A percentile compares a stretch with the other conserved stretches of the same genome.
Conservation (phyloP, 2,113 vertebrate species). For the Perca flavescens region DNA sequence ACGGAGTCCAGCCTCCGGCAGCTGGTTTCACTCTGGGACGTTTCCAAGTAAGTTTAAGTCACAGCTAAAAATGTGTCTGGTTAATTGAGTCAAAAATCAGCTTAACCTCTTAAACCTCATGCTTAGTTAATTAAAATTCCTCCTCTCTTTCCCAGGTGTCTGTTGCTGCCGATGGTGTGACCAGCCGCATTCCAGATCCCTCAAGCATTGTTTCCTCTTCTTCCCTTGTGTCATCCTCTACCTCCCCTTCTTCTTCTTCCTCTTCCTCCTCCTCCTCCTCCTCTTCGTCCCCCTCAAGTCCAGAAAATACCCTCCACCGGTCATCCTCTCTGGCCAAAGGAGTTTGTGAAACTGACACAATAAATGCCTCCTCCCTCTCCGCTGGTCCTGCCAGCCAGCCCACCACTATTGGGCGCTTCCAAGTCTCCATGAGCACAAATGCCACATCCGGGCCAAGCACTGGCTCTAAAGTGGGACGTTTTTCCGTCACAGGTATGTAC, state of each 20-base stretch:
- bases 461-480: constrained; percentile 88
- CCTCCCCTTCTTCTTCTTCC: constrained; percentile 58
- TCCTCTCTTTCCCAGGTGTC: constrained; percentile 85
- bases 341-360: constrained; percentile 59
- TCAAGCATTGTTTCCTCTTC: constrained; percentile 79
- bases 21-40: constrained; percentile 75
- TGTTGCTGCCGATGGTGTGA: constrained; percentile 84
- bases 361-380: constrained; percentile 67
- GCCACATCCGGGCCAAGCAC: constrained; percentile 18
- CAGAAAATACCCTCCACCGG: constrained; percentile 93
- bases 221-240: constrained; percentile 74
- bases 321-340: constrained; percentile 66
- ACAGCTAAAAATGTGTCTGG: neutral
- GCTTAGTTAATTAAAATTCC: neutral
- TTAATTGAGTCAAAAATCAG: neutral
- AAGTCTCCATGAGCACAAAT: constrained; percentile 84
- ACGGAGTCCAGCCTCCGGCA: constrained; percentile 33
- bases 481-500: constrained; percentile 85
- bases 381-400: constrained; percentile 69
- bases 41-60: constrained; percentile 75
- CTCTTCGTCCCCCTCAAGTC: constrained; percentile 91
- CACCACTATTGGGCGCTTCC: constrained; percentile 91
- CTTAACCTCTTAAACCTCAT: neutral
- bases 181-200: constrained; percentile 73
- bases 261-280: constrained; percentile 85